A percentile compares a stretch with the other conserved stretches of the same genome.
phyloP scores from a whole-genome alignment of 2,888 invertebrate genomes.

The Ectemnius lituratus region DNA sequence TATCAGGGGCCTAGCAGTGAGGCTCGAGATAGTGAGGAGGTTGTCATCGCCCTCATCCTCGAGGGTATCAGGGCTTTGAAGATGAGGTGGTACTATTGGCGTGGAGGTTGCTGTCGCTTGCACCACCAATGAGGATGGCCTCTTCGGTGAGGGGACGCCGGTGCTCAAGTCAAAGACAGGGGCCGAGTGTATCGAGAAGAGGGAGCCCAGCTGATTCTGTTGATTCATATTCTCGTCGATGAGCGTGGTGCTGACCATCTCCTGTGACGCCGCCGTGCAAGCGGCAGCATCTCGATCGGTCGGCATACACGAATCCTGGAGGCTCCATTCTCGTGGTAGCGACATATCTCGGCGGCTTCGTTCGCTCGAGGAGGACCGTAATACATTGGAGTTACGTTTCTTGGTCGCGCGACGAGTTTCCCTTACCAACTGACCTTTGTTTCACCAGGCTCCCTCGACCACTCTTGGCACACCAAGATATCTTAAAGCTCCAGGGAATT shows the following conservation, averaged over 20 bases:
- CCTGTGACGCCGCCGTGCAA: conserved; percentile 70
- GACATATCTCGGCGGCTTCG: conserved; percentile 78
- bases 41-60: conserved; percentile 86
- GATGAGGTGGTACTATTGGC: conserved; percentile 76
- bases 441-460: not conserved
- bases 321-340: conserved; percentile 82
- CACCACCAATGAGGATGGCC: conserved; percentile 79
- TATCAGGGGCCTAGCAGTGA: conserved; percentile 85
- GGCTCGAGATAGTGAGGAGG: conserved; percentile 85
- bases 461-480: not conserved
- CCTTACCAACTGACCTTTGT: conserved; percentile 12
- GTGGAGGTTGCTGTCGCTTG: conserved; percentile 76
- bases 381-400: conserved; percentile 75
- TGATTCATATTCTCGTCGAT: conserved; percentile 75
- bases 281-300: conserved; percentile 54
- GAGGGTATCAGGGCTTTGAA: conserved; percentile 77
- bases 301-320: conserved; percentile 79
- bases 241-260: conserved; percentile 68
- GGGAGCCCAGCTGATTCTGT: conserved; percentile 81
- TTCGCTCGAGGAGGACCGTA: conserved; percentile 72
- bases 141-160: conserved; percentile 65
- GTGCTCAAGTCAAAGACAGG: conserved; percentile 78
- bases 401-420: conserved; percentile 43
- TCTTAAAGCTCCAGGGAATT: not conserved
- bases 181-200: conserved; percentile 85